phyloP scores from a whole-genome alignment of 2,888 invertebrate genomes.

The Cryptops parisi region DNA sequence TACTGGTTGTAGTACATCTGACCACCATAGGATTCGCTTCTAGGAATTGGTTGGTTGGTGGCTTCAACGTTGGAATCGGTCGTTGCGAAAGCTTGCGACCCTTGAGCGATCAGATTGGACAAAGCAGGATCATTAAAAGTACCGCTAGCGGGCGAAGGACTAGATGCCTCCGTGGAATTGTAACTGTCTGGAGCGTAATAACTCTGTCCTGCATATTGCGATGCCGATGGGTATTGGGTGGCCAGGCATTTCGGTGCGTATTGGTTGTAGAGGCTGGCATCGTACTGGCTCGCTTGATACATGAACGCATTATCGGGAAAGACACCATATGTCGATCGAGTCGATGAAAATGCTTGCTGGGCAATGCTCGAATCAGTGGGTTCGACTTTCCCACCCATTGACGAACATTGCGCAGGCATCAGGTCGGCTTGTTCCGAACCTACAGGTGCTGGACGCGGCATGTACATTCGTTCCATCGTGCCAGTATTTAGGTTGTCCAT shows the following conservation, averaged over 20 bases:
- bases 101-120: background rate
- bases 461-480: background rate
- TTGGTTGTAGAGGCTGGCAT: background rate
- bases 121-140: too few relatives aligned
- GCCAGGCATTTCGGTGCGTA: too few relatives aligned
- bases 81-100: background rate
- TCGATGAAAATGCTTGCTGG: background rate
- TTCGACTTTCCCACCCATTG: background rate
- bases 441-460: slow-evolving; percentile 20
- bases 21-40: background rate
- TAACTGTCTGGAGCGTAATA: background rate
- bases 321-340: background rate
- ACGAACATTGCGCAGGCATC: slow-evolving; percentile 5
- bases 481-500: background rate
- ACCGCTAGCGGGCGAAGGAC: background rate
- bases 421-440: slow-evolving; percentile 21
- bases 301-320: background rate
- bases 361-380: background rate
- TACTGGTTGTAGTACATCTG: background rate
- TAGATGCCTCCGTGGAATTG: background rate
- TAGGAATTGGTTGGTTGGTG: background rate
- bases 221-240: background rate
- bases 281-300: background rate
- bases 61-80: background rate
- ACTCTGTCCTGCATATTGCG: background rate